phyloP scores from a whole-genome alignment of 2,797 vertebrate genomes.

The Menidia menidia region DNA sequence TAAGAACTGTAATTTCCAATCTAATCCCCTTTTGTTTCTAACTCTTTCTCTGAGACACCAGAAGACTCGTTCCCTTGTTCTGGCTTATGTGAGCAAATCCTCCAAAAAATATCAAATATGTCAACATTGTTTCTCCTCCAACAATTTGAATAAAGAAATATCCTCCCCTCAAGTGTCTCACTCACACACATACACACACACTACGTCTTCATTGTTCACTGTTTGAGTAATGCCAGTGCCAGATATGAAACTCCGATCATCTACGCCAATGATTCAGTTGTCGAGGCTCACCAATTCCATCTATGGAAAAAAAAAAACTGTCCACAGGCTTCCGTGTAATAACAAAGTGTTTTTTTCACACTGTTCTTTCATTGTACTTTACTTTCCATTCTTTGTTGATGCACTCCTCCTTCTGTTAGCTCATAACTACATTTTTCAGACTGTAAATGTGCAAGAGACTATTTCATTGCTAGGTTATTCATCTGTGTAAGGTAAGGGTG shows the following conservation, averaged over 20 bases:
- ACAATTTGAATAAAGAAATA: constrained; percentile 6
- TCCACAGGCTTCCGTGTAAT: constrained; percentile 63
- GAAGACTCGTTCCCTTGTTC: constrained; percentile 13
- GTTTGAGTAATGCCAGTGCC: constrained; percentile 58
- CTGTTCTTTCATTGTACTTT: constrained; percentile 52
- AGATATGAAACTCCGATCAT: constrained; percentile 69
- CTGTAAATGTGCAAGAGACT: neutral
- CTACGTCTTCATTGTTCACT: neutral
- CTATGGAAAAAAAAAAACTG: constrained; percentile 57
- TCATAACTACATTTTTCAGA: constrained; percentile 46
- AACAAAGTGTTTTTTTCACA: constrained; percentile 43
- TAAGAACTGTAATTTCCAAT: constrained; percentile 23
- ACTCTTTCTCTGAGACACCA: neutral
- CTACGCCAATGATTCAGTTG: constrained; percentile 54
- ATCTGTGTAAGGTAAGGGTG: neutral
- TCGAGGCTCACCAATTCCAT: constrained; percentile 63
- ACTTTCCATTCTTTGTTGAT: constrained; percentile 65
- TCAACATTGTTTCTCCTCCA: constrained; percentile 6
- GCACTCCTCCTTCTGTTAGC: constrained; percentile 42
- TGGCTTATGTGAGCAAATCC: constrained; percentile 32
- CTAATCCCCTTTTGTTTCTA: constrained; percentile 14
- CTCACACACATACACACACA: constrained; percentile 8
- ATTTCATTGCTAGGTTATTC: neutral
- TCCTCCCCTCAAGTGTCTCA: constrained; percentile 1
- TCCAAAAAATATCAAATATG: constrained; percentile 6